These are phyloP conservation scores for Cavia porcellus DNA, from an alignment of 2,113 vertebrate species.

Conservation along the genomic window DNA sequence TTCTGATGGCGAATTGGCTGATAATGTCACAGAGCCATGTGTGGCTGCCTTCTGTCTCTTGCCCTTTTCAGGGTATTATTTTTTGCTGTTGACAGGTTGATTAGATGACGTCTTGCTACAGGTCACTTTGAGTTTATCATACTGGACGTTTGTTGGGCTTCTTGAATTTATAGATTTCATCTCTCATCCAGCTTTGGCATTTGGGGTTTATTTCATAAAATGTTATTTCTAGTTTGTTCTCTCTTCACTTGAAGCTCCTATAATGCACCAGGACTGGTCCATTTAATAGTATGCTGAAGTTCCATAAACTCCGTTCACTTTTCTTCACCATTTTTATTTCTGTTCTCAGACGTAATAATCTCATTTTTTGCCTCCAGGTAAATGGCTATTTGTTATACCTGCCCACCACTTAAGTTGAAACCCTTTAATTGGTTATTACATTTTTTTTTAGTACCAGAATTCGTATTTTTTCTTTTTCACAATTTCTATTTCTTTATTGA, in stretches of 20 bases:
- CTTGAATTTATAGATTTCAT: constrained; percentile 40
- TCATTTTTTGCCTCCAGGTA: background rate
- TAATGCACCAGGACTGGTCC: background rate
- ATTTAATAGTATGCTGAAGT: background rate
- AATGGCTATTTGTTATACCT: background rate
- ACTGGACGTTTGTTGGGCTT: background rate
- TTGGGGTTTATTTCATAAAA: background rate
- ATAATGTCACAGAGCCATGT: background rate
- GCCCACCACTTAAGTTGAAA: background rate
- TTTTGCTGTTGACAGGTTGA: background rate
- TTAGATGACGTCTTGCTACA: background rate
- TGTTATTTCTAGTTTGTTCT: background rate
- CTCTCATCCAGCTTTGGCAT: background rate
- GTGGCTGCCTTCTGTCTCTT: background rate
- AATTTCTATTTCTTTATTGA: background rate
- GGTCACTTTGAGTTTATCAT: background rate
- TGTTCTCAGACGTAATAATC: background rate
- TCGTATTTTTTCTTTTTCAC: background rate
- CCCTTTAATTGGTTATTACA: background rate
- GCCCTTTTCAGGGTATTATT: background rate
- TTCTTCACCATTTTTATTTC: background rate
- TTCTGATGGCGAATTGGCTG: background rate
- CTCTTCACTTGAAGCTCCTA: background rate
- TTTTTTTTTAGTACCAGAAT: background rate
- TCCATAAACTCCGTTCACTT: background rate